Percentiles rank a stretch among this genome's conserved stretches.
Evolutionary conservation across 2,888 invertebrate species (phyloP).

Genomic region (Drosophila borborema): DNA sequence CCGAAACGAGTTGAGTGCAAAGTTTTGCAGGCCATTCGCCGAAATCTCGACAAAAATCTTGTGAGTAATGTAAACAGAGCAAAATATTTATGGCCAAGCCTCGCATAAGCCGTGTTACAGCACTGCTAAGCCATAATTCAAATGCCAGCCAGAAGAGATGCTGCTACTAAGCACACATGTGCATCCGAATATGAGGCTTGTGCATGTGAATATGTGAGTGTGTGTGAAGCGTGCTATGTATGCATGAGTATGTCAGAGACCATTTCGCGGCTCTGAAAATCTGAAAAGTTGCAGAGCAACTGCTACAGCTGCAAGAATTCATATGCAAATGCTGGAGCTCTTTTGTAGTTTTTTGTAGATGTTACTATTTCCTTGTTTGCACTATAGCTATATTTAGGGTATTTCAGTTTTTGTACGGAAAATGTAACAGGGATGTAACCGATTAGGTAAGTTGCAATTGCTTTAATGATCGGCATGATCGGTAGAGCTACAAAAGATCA

Average conservation of each 20-base stretch:
- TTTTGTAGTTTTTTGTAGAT: constrained; percentile 16
- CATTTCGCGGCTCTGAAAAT: constrained; percentile 52
- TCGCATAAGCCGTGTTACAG: constrained; percentile 69
- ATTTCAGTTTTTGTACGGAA: neutral
- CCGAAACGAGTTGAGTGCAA: constrained; percentile 58
- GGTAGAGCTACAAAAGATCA: no score
- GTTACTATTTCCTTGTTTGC: constrained; percentile 4
- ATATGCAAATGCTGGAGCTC: constrained; percentile 62
- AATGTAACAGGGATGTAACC: neutral
- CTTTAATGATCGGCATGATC: no score
- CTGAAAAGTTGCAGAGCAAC: constrained; percentile 48
- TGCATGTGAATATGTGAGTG: neutral
- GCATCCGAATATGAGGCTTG: neutral
- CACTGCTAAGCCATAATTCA: constrained; percentile 77
- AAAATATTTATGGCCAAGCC: constrained; percentile 71
- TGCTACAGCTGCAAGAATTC: constrained; percentile 62
- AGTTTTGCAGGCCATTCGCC: constrained; percentile 69
- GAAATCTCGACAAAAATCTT: constrained; percentile 68
- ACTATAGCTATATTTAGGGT: neutral
- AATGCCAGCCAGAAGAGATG: constrained; percentile 50
- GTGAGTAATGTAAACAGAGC: constrained; percentile 72
- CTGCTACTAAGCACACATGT: constrained; percentile 31
- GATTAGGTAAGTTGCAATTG: no score
- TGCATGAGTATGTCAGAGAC: constrained; percentile 38
- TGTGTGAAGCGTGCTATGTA: constrained; percentile 11